Evolutionary conservation across 2,797 vertebrate species (phyloP).

Genomic region (Hippoglossus hippoglossus): DNA sequence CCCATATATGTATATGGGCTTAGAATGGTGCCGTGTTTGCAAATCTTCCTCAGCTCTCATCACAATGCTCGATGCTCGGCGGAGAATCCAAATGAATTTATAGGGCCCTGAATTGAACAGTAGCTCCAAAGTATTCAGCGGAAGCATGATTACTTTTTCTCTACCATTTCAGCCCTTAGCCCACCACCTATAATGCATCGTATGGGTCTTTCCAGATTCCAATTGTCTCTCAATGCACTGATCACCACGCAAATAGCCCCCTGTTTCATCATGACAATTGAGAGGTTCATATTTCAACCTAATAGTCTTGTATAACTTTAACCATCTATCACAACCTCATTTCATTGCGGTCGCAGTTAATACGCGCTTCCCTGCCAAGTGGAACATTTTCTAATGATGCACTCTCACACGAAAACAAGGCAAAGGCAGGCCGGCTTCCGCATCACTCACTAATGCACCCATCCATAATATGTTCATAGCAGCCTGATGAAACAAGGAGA

Average conservation of each 20-base stretch:
- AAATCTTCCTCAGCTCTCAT: slow-evolving; percentile 65
- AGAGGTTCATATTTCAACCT: slow-evolving; percentile 91
- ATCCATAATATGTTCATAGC: slow-evolving; percentile 90
- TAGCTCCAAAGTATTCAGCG: slow-evolving; percentile 73
- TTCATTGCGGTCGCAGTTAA: slow-evolving; percentile 89
- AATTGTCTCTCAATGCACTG: slow-evolving; percentile 86
- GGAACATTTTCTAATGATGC: slow-evolving; percentile 92
- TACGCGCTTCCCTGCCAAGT: slow-evolving; percentile 88
- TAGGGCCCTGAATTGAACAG: slow-evolving; percentile 72
- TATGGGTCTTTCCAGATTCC: slow-evolving; percentile 83
- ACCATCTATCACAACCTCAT: slow-evolving; percentile 94
- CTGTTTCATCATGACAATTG: slow-evolving; percentile 90
- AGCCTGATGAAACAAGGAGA: slow-evolving; percentile 84
- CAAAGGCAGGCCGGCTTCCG: slow-evolving; percentile 82
- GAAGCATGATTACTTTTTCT: slow-evolving; percentile 83
- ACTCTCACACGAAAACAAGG: slow-evolving; percentile 89
- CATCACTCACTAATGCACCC: slow-evolving; percentile 91
- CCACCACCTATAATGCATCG: slow-evolving; percentile 78
- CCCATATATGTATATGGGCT: slow-evolving; percentile 22
- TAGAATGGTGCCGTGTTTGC: slow-evolving; percentile 42
- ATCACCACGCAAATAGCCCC: slow-evolving; percentile 86
- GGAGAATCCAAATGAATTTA: slow-evolving; percentile 73
- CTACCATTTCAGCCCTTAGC: slow-evolving; percentile 74
- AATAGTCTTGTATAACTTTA: slow-evolving; percentile 91
- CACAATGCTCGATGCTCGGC: slow-evolving; percentile 60